Evolutionary conservation across 2,888 invertebrate species (phyloP), one percentile per base, ranked within the genome.

Genomic region (Byasa hedistus): DNA sequence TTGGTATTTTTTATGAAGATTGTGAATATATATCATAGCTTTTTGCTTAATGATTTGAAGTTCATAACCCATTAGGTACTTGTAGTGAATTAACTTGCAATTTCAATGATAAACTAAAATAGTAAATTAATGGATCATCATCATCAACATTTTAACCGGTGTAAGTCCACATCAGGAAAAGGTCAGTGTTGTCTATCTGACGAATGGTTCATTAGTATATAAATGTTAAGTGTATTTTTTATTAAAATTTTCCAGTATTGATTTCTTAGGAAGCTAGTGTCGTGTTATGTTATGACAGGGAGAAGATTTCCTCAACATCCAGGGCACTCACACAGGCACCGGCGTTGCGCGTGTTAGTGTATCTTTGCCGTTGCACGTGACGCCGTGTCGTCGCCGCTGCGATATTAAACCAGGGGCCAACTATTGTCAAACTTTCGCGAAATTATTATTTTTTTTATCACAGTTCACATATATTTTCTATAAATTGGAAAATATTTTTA

Each of bases 301-400:
- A 71, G 71, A 73, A 70, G 73, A 69, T 69, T 68, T 72, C 71
- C 69, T 71, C 71, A 70, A 74, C 70, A 74, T 75, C 73, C 78
- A 75, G 78, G 79, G 77, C 82, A 81, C 81, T 73, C 77, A 75
- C 73, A 83, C 76, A 76, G 64, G 63, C 69, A 65, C 54, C 57
- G 48, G 56, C 57, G 64, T 65, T 69, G 64, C 68, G 71, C 74
- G 72, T 79, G 81, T 82, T 75, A 76, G 81, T 81, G 82, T 85
- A 82, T 86, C 82, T 86, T 82, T 82, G 82, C 76, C 76, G 77
- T 78, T 76, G 85, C 86, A 87, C 87, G 87, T 87, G 87, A 85
- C 88, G 86, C 85, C 77, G 77, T 75, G 82, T 81, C 83, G 85
- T 85, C 85, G 85, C 81, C 76, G 75, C 71, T 83, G 80, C 84